phyloP scores from a whole-genome alignment of 2,113 vertebrate genomes.

The Ictidomys tridecemlineatus region DNA sequence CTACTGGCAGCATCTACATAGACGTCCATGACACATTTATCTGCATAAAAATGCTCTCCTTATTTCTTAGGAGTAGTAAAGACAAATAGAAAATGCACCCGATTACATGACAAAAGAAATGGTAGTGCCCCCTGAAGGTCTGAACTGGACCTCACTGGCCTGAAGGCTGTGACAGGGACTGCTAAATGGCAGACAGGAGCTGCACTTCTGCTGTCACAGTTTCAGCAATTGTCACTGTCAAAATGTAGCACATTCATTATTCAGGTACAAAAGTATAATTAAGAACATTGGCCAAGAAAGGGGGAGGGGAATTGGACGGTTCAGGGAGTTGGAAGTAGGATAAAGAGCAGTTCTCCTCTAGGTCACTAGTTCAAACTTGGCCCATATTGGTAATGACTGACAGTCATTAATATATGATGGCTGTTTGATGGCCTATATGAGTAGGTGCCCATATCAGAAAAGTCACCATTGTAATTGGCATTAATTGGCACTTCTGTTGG shows the following conservation, averaged over 20 bases:
- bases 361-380: slow-evolving; percentile 82
- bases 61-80: slow-evolving; percentile 63
- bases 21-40: slow-evolving; percentile 47
- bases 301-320: slow-evolving; percentile 79
- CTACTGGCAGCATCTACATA: not conserved
- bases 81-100: slow-evolving; percentile 56
- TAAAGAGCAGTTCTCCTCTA: slow-evolving; percentile 79
- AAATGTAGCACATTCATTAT: slow-evolving; percentile 67
- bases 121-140: slow-evolving; percentile 56
- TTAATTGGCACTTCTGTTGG: slow-evolving; percentile 85
- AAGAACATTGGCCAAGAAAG: slow-evolving; percentile 72
- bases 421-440: slow-evolving; percentile 80
- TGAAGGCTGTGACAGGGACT: slow-evolving; percentile 76
- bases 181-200: slow-evolving; percentile 63
- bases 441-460: slow-evolving; percentile 84
- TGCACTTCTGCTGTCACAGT: slow-evolving; percentile 62
- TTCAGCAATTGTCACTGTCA: slow-evolving; percentile 77
- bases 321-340: slow-evolving; percentile 78
- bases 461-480: slow-evolving; percentile 85
- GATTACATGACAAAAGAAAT: slow-evolving; percentile 58
- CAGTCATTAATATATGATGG: slow-evolving; percentile 80
- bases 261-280: slow-evolving; percentile 81
- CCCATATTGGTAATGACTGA: slow-evolving; percentile 73
- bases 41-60: slow-evolving; percentile 64
- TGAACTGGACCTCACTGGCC: slow-evolving; percentile 55